A percentile compares a stretch with the other conserved stretches of the same genome.
phyloP scores from a whole-genome alignment of 37 sponge, comb jelly and placozoan genomes.

The Theonella swinhoei region DNA sequence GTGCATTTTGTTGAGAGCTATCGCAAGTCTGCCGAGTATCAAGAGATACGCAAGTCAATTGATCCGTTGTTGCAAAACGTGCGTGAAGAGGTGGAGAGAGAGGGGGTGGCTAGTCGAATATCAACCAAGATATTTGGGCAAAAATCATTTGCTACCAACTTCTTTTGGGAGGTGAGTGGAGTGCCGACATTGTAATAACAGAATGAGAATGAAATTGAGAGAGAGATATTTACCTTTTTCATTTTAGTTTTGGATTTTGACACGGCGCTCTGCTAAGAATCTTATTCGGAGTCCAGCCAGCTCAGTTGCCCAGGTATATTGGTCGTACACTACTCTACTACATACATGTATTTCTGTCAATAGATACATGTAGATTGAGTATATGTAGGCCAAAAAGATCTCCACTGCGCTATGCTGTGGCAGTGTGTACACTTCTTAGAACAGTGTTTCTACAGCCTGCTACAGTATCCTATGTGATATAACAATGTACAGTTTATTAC shows the following conservation, averaged over 20 bases:
- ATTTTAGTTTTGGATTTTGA: slow-evolving; percentile 39
- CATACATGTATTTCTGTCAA: too few species aligned
- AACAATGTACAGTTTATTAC: too few species aligned
- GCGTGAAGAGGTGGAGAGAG: background rate
- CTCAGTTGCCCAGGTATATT: slow-evolving; percentile 54
- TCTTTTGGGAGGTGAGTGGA: slow-evolving; percentile 67
- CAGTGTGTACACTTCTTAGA: too few species aligned
- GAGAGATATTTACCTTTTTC: too few species aligned
- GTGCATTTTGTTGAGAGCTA: slow-evolving; percentile 15
- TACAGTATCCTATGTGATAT: too few species aligned
- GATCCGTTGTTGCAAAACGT: slow-evolving; percentile 1
- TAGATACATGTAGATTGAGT: too few species aligned
- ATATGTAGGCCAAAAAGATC: too few species aligned
- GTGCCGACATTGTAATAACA: background rate
- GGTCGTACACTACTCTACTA: background rate
- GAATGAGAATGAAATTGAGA: background rate
- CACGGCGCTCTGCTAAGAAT: slow-evolving; percentile 31
- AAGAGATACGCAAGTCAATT: slow-evolving; percentile 1
- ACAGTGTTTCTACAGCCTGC: too few species aligned
- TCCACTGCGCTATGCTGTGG: too few species aligned
- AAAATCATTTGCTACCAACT: slow-evolving; percentile 33
- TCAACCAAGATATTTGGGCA: background rate
- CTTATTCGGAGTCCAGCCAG: slow-evolving; percentile 54
- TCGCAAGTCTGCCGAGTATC: slow-evolving; percentile 21
- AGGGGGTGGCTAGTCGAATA: background rate